A percentile compares a stretch with the other conserved stretches of the same genome.
phyloP scores from a whole-genome alignment of 2,888 invertebrate genomes.

The Callyntrura guangdongensis region DNA sequence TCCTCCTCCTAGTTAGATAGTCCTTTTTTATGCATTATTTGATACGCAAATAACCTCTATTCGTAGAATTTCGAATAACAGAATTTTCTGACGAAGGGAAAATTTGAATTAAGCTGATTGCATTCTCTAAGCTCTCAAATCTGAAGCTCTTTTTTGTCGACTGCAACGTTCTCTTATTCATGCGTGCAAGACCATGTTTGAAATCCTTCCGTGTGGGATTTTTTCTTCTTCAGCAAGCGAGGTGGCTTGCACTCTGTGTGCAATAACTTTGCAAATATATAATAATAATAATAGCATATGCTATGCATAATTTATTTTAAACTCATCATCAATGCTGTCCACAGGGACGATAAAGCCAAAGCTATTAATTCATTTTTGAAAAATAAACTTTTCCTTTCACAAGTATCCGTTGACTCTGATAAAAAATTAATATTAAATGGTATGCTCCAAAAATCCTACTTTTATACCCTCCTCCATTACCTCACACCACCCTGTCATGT shows the following conservation, averaged over 20 bases:
- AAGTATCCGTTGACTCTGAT: neutral
- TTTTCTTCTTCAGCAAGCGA: neutral
- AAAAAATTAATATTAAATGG: too few relatives aligned
- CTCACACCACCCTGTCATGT: neutral
- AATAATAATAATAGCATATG: conserved; percentile 1
- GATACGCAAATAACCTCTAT: conserved; percentile 37
- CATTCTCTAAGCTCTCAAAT: neutral
- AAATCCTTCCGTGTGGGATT: conserved; percentile 42
- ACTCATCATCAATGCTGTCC: conserved; percentile 6
- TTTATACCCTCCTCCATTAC: neutral
- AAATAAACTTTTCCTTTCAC: conserved; percentile 26
- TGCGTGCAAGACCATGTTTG: conserved; percentile 61
- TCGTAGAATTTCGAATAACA: conserved; percentile 37
- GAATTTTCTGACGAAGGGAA: conserved; percentile 51
- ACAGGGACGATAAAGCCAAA: neutral
- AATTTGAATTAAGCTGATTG: conserved; percentile 72
- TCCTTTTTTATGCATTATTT: conserved; percentile 29
- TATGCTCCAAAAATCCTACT: neutral
- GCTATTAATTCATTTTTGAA: neutral
- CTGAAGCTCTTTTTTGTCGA: neutral
- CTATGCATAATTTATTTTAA: conserved; percentile 18
- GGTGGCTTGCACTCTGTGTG: conserved; percentile 6
- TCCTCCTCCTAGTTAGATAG: neutral
- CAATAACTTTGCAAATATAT: conserved; percentile 25
- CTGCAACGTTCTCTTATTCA: neutral